Conservation (phyloP, 1,140 invertebrate genomes). For the Monomorium pharaonis region DNA sequence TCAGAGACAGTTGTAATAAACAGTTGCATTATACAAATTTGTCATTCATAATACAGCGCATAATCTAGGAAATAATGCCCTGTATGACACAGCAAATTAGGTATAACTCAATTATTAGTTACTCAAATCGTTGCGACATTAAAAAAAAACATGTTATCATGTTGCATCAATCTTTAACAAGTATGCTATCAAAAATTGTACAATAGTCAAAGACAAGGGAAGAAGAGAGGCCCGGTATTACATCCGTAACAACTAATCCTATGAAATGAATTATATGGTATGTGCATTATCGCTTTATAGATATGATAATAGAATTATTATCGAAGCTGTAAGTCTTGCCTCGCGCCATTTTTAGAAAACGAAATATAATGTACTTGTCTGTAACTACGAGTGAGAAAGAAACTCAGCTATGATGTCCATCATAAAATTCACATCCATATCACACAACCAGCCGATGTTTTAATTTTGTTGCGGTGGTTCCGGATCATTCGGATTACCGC, state of each 20-base stretch:
- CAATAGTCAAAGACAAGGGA: background rate
- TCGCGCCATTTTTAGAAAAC: slow-evolving; percentile 24
- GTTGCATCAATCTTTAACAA: background rate
- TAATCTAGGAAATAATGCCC: slow-evolving; percentile 14
- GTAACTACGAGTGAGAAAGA: slow-evolving; percentile 43
- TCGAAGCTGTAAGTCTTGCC: slow-evolving; percentile 23
- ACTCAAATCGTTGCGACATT: background rate
- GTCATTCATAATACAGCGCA: background rate
- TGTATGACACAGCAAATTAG: background rate
- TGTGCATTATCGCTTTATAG: slow-evolving; percentile 29
- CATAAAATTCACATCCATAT: slow-evolving; percentile 34
- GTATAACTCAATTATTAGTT: background rate
- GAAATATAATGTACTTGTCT: slow-evolving; percentile 12
- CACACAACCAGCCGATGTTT: slow-evolving; percentile 41
- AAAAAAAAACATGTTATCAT: slow-evolving; percentile 15
- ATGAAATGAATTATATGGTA: slow-evolving; percentile 50
- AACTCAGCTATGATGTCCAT: slow-evolving; percentile 43
- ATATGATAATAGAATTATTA: slow-evolving; percentile 30
- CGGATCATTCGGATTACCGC: slow-evolving; percentile 78
- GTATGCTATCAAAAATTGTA: slow-evolving; percentile 16
- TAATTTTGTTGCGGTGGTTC: slow-evolving; percentile 81
- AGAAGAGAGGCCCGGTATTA: background rate
- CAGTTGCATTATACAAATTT: background rate
- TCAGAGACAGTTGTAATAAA: background rate
- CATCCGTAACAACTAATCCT: slow-evolving; percentile 24